Evolutionary conservation across 2,888 invertebrate species (phyloP), one percentile per base, ranked within the genome.

Genomic region (Miltochrista miniata): DNA sequence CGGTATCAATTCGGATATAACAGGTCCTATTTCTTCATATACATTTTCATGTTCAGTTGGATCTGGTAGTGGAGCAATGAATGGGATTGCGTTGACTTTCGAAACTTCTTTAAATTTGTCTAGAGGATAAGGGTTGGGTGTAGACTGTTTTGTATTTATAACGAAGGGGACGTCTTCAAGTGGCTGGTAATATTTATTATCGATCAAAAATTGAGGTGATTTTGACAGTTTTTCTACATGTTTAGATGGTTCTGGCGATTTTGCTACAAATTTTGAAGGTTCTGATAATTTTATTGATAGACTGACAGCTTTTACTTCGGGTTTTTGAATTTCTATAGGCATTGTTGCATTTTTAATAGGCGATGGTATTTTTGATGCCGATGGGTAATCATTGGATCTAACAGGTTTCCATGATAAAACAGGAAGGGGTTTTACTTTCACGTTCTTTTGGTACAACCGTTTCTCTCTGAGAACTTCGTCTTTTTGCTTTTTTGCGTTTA

Each of bases 151-250:
- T 9, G 86, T 83, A 45, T 87, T 88, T 34, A 87, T 86, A 18
- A 82, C 72, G 58, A 89, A 85, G 1, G 88, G 83, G 7, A 87
- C 83, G 52, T 84, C 83, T 43, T 85, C 77, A 65, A 89, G 68
- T 1, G 90, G 89, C 59, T 88, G 90, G 53, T 88, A 89, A 61
- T 90, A 90, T 59, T 86, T 73, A 47, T 90, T 90, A 42, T 89
- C 84, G 14, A 85, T 74, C 33, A 90, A 61, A 78, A 83, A 87
- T 57, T 82, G 76, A 5, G 90, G 87, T 7, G 81, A 76, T 74
- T 79, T 87, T 1, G 79, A 68, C 29, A 89, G 59, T 54, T 75
- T 86, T n/a, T 74, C 79, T 1, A 83, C 78, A 15, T 65, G 51
- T 56, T 72, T 72, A 1, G 56, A 40, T 1, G 50, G 13, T 38